Base-by-base conservation (phyloP, 2,797 vertebrate species). In the Heliangelus exortis region DNA sequence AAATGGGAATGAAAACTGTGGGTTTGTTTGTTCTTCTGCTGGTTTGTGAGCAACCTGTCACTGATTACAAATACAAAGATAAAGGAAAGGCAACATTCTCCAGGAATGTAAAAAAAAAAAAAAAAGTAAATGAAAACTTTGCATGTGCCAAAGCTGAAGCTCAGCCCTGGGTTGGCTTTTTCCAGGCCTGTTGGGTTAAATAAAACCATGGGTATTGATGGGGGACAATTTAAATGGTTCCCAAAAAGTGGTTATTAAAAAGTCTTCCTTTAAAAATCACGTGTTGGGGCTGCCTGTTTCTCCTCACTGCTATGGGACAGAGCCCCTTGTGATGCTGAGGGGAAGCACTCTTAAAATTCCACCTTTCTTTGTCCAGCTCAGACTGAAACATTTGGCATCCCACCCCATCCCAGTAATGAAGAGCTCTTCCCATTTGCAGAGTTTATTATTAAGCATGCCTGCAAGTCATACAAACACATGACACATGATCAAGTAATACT, bases 401-500 rank as follows among this genome's bases (percentile, higher is more conserved):
- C 13, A 20, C 7, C 31, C 36, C 10, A 29, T 57, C 58, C 50
- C 36, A 7, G 21, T 31, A 28, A 15, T 5, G 13, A 53, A 43
- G 12, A 54, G 18, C 23, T 7, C 7, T 55, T 50, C 21, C 12
- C 54, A 25, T 33, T 34, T 34, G 22, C 4, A 7, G 26, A 55
- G n/a, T 22, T 43, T 17, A 31, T 33, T 19, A 61, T 12, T 33
- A 65, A 36, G 31, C 31, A 10, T 14, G 10, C 5, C 23, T 21
- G 25, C 50, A 77, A 53, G 12, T 28, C 41, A 50, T 12, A 8
- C 12, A 22, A 16, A 17, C 31, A 12, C 8, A 20, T 26, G 15
- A 9, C 3, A 23, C 1, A 2, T 7, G 1, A 2, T 9, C 13
- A 2, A 7, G 15, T 55, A n/a, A n/a, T 20, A 31, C 15, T 4